Evolutionary conservation across 1,140 invertebrate genomes (phyloP).

Genomic region (Homalodisca vitripennis): DNA sequence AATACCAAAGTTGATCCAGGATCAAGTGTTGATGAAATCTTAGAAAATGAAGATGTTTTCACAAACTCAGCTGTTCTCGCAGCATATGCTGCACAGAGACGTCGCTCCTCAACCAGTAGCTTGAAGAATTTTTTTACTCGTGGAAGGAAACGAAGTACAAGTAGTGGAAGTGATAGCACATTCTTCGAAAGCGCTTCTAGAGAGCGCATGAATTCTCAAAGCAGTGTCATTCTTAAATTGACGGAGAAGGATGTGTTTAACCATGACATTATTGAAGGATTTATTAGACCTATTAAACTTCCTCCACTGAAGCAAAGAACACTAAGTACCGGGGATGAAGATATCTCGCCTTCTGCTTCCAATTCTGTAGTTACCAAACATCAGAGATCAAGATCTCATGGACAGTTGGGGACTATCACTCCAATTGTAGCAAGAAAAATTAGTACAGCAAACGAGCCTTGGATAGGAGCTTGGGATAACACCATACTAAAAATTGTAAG

Average conservation of each 20-base stretch:
- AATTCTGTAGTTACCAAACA: background rate
- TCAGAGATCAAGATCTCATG: background rate
- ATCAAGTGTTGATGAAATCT: background rate
- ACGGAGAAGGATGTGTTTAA: background rate
- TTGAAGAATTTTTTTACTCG: background rate
- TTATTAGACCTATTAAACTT: background rate
- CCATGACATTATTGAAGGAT: background rate
- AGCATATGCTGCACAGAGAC: background rate
- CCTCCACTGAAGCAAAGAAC: background rate
- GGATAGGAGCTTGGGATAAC: constrained; percentile 13
- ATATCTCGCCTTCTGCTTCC: background rate
- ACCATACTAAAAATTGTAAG: constrained; percentile 6
- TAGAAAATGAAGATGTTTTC: background rate
- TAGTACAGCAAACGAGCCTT: background rate
- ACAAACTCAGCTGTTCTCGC: background rate
- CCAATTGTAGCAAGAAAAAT: background rate
- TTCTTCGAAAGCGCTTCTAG: background rate
- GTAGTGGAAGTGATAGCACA: background rate
- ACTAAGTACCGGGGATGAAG: constrained; percentile 1
- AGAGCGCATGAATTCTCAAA: background rate
- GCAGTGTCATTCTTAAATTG: background rate
- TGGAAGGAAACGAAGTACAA: background rate
- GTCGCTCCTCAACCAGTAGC: background rate
- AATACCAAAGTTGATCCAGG: background rate
- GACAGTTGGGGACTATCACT: background rate